A percentile compares a stretch with the other conserved stretches of the same genome.
These are phyloP conservation scores for Lucinisca nassula DNA, from an alignment of 2,888 invertebrate species.

Conservation along the genomic window DNA sequence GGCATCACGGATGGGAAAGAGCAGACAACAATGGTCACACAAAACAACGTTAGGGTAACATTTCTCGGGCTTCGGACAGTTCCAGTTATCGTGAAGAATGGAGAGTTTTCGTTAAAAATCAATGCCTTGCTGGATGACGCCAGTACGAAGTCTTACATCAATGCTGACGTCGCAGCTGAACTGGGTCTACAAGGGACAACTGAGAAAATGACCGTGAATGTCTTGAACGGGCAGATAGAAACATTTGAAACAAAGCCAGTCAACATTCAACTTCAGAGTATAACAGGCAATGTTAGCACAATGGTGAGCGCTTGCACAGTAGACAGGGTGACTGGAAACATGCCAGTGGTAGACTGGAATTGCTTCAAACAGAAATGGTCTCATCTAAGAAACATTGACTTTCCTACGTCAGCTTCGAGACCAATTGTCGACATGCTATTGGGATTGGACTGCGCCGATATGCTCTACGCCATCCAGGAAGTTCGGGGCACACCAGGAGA, in stretches of 20 bases:
- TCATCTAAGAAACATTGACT: constrained; percentile 18
- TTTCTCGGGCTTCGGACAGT: constrained; percentile 18
- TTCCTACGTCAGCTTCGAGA: constrained; percentile 9
- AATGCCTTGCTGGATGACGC: constrained; percentile 39
- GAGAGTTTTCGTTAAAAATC: neutral
- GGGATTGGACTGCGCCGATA: constrained; percentile 8
- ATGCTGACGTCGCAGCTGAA: constrained; percentile 20
- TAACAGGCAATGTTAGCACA: neutral
- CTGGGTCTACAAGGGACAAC: neutral
- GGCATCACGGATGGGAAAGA: neutral
- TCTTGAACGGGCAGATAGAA: constrained; percentile 22
- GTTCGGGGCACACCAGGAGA: neutral
- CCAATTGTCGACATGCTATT: constrained; percentile 13
- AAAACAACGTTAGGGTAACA: neutral
- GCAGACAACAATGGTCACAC: neutral
- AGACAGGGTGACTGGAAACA: constrained; percentile 16
- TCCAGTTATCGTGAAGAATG: constrained; percentile 11
- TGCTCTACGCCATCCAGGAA: neutral
- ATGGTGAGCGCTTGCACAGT: constrained; percentile 7
- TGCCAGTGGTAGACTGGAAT: constrained; percentile 10
- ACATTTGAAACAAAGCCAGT: constrained; percentile 6
- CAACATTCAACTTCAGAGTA: neutral
- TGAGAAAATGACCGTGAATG: neutral
- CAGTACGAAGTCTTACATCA: constrained; percentile 18
- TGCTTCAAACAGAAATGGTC: neutral